These are phyloP conservation scores for Odobenus rosmarus DNA, from an alignment of 2,113 vertebrate species.

Conservation along the genomic window DNA sequence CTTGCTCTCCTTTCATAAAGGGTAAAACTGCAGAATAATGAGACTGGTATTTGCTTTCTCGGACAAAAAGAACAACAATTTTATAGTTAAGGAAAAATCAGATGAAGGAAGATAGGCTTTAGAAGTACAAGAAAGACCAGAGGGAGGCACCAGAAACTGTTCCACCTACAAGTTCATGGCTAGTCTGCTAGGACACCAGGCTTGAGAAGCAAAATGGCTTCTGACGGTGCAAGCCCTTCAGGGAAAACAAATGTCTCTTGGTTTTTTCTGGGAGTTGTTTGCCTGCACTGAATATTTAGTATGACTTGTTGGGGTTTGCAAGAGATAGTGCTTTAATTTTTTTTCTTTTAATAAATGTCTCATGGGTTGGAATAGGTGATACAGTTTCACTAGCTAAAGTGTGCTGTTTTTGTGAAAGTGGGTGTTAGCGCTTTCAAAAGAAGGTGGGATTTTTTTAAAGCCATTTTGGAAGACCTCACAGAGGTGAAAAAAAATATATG, in stretches of 20 bases:
- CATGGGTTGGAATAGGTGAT: not conserved
- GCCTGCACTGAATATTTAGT: not conserved
- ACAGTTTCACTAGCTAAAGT: not conserved
- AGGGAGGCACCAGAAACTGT: not conserved
- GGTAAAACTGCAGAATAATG: not conserved
- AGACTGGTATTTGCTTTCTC: not conserved
- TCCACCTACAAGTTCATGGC: not conserved
- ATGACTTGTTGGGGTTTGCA: not conserved
- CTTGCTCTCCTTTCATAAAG: conserved; percentile 11
- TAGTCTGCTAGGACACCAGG: not conserved
- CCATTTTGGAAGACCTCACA: not conserved
- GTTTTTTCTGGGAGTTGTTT: not conserved
- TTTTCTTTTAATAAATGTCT: not conserved
- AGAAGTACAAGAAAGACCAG: not conserved
- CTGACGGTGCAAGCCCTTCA: not conserved
- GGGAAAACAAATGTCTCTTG: not conserved
- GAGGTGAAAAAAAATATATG: not conserved
- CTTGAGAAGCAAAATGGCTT: not conserved
- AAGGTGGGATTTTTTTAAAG: not conserved
- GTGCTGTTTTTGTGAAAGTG: not conserved
- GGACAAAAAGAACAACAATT: not conserved
- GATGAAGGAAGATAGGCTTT: not conserved
- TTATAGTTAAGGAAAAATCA: conserved; percentile 28
- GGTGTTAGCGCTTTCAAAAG: not conserved
- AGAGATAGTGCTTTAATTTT: not conserved